Percentiles rank a stretch among this genome's conserved stretches.
Evolutionary conservation across 2,888 invertebrate species (phyloP).

Genomic region (Ypsolopha scabrella): DNA sequence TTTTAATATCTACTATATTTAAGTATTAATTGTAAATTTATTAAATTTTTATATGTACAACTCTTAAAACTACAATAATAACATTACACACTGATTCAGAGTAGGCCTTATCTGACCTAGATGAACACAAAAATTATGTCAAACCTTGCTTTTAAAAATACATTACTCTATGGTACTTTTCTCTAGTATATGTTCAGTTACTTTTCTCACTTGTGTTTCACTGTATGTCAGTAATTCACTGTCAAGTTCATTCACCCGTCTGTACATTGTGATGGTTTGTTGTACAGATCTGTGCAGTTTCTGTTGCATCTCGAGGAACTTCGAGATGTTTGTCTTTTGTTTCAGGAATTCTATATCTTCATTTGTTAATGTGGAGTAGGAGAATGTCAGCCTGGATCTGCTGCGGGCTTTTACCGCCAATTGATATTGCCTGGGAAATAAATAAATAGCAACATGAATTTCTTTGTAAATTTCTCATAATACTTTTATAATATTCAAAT

Average conservation of each 20-base stretch:
- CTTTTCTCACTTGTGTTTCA: conserved; percentile 33
- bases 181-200: conserved; percentile 48
- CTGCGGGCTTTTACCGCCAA: conserved; percentile 34
- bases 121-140: background rate
- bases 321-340: conserved; percentile 42
- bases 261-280: conserved; percentile 30
- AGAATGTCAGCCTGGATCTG: conserved; percentile 28
- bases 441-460: background rate
- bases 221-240: conserved; percentile 33
- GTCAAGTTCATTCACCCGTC: conserved; percentile 35
- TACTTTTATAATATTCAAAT: background rate
- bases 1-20: too few species aligned
- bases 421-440: conserved; percentile 42
- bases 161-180: conserved; percentile 38
- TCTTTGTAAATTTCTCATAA: background rate
- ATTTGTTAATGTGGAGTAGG: conserved; percentile 42
- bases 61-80: too few species aligned
- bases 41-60: too few species aligned
- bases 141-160: background rate
- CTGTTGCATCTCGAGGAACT: conserved; percentile 41
- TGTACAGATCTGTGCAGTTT: conserved; percentile 41
- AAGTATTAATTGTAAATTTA: too few species aligned
- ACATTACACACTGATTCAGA: too few species aligned
- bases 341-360: conserved; percentile 58
- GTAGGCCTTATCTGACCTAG: background rate